Percentiles rank a stretch among this genome's conserved stretches.
phyloP scores from a whole-genome alignment of 1,140 invertebrate species.

The Drosophila albomicans region DNA sequence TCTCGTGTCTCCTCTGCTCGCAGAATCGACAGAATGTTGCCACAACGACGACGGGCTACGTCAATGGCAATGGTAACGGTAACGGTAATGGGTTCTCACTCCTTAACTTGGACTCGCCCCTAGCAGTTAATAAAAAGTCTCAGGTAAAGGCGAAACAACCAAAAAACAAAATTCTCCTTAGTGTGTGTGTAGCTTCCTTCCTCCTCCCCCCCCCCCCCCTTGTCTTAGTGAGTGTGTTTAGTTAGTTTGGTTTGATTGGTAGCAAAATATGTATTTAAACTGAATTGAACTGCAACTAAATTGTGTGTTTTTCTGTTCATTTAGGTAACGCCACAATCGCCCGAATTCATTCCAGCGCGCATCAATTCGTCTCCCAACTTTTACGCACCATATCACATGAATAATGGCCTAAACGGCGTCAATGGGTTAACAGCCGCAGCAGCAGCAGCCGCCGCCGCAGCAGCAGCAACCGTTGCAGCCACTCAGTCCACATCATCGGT shows the following conservation, averaged over 20 bases:
- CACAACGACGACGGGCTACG: slow-evolving; percentile 84
- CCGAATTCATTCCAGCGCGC: slow-evolving; percentile 85
- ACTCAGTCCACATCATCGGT: slow-evolving; percentile 59
- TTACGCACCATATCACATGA: slow-evolving; percentile 82
- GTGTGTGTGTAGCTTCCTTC: slow-evolving; percentile 15
- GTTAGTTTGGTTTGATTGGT: neutral
- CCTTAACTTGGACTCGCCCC: slow-evolving; percentile 86
- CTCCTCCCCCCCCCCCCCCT: neutral
- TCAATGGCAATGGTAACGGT: slow-evolving; percentile 30
- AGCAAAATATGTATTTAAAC: neutral
- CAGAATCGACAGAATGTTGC: slow-evolving; percentile 87
- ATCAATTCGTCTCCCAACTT: slow-evolving; percentile 83
- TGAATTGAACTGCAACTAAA: neutral
- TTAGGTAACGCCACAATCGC: slow-evolving; percentile 85
- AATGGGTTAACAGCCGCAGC: slow-evolving; percentile 75
- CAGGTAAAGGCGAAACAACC: slow-evolving; percentile 69
- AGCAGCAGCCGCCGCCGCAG: slow-evolving; percentile 64
- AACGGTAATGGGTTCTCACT: slow-evolving; percentile 86
- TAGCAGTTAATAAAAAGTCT: slow-evolving; percentile 85
- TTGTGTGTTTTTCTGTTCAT: neutral
- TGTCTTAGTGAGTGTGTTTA: slow-evolving; percentile 5
- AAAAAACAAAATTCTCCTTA: neutral
- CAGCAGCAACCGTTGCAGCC: slow-evolving; percentile 50
- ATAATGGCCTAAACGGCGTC: slow-evolving; percentile 78
- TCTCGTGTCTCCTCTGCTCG: slow-evolving; percentile 31